Conservation (phyloP, 1,140 invertebrate species). For the Drosophila novamexicana region DNA sequence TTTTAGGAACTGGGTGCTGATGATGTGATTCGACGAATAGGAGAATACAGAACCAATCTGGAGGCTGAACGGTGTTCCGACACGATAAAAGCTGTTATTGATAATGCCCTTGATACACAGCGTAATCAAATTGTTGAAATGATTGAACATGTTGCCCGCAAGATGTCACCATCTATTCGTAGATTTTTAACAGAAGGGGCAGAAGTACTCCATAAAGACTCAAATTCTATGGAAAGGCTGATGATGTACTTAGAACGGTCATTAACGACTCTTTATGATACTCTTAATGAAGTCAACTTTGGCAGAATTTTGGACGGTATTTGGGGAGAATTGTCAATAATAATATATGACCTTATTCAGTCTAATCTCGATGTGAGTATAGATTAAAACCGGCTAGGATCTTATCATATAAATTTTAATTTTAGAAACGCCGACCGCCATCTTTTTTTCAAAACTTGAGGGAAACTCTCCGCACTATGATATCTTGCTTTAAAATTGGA, state of each 20-base stretch:
- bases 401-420: not conserved
- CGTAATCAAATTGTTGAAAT: conserved; percentile 94
- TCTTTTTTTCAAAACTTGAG: conserved; percentile 95
- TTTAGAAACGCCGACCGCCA: conserved; percentile 90
- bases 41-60: conserved; percentile 89
- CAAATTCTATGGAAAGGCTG: conserved; percentile 90
- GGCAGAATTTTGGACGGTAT: conserved; percentile 90
- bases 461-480: conserved; percentile 92
- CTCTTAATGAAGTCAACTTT: conserved; percentile 92
- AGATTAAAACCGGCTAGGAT: not conserved
- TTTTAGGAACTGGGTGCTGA: conserved; percentile 90
- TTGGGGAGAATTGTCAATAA: conserved; percentile 90
- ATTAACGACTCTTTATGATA: conserved; percentile 89
- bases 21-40: conserved; percentile 89
- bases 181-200: conserved; percentile 92
- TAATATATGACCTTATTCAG: conserved; percentile 89
- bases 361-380: conserved; percentile 90
- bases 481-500: conserved; percentile 94
- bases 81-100: conserved; percentile 92
- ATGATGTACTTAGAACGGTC: conserved; percentile 93
- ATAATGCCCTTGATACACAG: conserved; percentile 94
- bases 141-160: conserved; percentile 90
- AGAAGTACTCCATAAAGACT: conserved; percentile 90
- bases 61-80: conserved; percentile 92
- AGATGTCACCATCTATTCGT: conserved; percentile 91